Percentiles rank a stretch among this genome's conserved stretches.
Evolutionary conservation across 2,888 invertebrate genomes (phyloP).

Genomic region (Allolobophora icterica): DNA sequence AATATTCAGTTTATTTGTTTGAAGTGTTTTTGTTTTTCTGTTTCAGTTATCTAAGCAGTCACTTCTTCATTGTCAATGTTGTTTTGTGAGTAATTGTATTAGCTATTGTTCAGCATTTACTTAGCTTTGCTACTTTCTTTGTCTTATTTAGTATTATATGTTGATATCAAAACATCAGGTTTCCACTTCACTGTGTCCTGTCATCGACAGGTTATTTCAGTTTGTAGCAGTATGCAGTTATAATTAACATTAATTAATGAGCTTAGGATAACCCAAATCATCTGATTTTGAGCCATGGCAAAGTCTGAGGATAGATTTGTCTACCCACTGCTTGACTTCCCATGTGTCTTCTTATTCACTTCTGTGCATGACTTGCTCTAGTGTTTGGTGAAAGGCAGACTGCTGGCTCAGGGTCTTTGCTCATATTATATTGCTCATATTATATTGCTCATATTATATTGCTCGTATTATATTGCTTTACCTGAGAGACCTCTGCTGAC

Average conservation of each 20-base stretch:
- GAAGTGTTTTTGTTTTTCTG: not conserved
- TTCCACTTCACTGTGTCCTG: too few relatives aligned
- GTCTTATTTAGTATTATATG: not conserved
- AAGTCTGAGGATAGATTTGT: not conserved
- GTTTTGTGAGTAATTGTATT: not conserved
- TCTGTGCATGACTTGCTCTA: not conserved
- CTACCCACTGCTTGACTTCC: not conserved
- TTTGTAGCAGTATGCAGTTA: not conserved
- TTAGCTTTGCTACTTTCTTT: not conserved
- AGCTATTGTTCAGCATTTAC: not conserved
- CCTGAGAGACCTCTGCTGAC: not conserved
- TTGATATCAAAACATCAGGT: too few relatives aligned
- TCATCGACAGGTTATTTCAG: not conserved
- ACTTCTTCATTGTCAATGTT: not conserved
- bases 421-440: too few relatives aligned
- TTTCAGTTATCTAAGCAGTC: conserved; percentile 17
- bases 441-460: too few relatives aligned
- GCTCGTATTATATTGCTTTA: too few relatives aligned
- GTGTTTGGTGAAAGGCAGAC: too few relatives aligned
- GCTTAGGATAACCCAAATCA: too few relatives aligned
- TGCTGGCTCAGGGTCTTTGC: too few relatives aligned
- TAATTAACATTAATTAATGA: not conserved
- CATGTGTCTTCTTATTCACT: not conserved
- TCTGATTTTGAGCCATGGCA: not conserved
- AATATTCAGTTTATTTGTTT: not conserved